Conservation (phyloP, 2,113 vertebrate genomes). For the Deroptyus accipitrinus region DNA sequence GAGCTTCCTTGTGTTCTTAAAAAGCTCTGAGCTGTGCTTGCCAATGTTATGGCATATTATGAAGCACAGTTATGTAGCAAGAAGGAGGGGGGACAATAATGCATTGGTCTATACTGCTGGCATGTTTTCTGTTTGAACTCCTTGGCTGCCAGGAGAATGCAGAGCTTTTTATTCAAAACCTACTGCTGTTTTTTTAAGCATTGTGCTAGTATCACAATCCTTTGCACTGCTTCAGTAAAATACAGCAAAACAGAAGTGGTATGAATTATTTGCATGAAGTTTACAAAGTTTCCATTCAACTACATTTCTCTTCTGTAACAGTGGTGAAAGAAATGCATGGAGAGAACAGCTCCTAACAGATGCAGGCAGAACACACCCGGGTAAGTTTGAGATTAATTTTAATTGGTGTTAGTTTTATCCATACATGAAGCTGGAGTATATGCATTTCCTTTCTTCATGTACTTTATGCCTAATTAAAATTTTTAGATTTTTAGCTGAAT, state of each 20-base stretch:
- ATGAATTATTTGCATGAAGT: slow-evolving; percentile 55
- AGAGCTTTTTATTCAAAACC: slow-evolving; percentile 66
- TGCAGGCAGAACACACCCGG: neutral
- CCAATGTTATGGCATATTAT: slow-evolving; percentile 82
- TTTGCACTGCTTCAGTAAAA: slow-evolving; percentile 68
- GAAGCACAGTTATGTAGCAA: slow-evolving; percentile 73
- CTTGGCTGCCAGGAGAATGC: slow-evolving; percentile 70
- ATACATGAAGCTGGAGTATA: neutral
- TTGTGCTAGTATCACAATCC: slow-evolving; percentile 43
- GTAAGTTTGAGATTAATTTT: slow-evolving; percentile 47
- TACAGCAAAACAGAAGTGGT: slow-evolving; percentile 39
- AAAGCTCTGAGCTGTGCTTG: slow-evolving; percentile 79
- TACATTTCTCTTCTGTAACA: slow-evolving; percentile 47
- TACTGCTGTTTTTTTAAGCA: slow-evolving; percentile 59
- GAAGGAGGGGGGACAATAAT: slow-evolving; percentile 74
- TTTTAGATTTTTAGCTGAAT: neutral
- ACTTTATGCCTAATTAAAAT: neutral
- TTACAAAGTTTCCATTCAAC: slow-evolving; percentile 49
- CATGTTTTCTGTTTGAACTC: slow-evolving; percentile 78
- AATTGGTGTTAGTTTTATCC: slow-evolving; percentile 48
- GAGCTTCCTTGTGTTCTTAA: slow-evolving; percentile 78
- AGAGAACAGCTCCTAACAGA: slow-evolving; percentile 29
- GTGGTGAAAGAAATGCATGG: slow-evolving; percentile 29
- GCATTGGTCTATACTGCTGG: slow-evolving; percentile 75
- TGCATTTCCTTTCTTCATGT: neutral